Evolutionary conservation across 2,888 invertebrate species (phyloP), one percentile per base, ranked within the genome.

Genomic region (Tiliacea aurago): DNA sequence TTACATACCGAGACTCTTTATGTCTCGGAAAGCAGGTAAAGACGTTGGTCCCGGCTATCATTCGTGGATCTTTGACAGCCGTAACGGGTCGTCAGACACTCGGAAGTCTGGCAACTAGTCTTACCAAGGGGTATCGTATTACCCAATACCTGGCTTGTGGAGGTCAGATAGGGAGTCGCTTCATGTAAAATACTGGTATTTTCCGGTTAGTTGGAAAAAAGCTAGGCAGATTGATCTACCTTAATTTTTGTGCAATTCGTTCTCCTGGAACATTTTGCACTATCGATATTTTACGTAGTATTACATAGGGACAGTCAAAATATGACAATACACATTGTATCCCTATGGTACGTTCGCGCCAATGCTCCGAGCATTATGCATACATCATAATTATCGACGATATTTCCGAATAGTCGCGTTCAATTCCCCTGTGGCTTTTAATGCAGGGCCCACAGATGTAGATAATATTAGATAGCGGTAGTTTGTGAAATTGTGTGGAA

Each of bases 301-400:
- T 49, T 41, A 28, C n/a, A 15, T 28, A 37, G 23, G 28, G 15
- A n/a, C 41, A 63, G 18, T 49, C 33, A 43, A 23, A 61, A 75
- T 66, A 59, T 43, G 23, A 55, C 58, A 61, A 45, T 68, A 63
- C 41, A 62, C n/a, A 37, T 18, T 37, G 28, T 45, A 47, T 81
- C 68, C 69, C 71, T 11, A 33, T 37, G 68, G 75, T 59, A 59
- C 66, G 18, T 20, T 33, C 51, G 51, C 43, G 37, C 43, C 66
- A 61, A 41, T 63, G 71, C 80, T 59, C 41, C 58, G 56, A 71
- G 56, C 69, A 69, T 75, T 72, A 72, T 74, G 66, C 83, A 84
- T 78, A 78, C 78, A 70, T 83, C 85, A 84, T 74, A 78, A 84
- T 85, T 84, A 83, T 74, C 67, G 68, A 23, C 59, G 68, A 65